Conservation (phyloP, 2,888 invertebrate species). For the Trichogramma dendrolimi region DNA sequence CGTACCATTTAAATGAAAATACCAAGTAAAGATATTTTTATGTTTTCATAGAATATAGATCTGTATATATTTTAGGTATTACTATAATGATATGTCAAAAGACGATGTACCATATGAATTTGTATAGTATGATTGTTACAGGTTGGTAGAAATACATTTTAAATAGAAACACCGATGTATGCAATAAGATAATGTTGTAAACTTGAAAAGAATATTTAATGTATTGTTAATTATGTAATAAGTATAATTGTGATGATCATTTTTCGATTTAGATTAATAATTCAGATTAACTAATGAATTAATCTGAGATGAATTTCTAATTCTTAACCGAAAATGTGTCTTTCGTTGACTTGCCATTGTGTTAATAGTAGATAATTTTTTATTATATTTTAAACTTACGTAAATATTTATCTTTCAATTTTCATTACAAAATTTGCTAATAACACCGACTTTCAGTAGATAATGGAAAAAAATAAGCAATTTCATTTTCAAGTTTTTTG, state of each 20-base stretch:
- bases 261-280: slow-evolving; percentile 2
- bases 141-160: background rate
- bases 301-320: background rate
- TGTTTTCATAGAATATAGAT: slow-evolving; percentile 17
- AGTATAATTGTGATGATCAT: slow-evolving; percentile 11
- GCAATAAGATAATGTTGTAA: slow-evolving; percentile 23
- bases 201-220: slow-evolving; percentile 20
- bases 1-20: slow-evolving; percentile 12
- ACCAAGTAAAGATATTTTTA: slow-evolving; percentile 9
- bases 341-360: slow-evolving; percentile 22
- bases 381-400: slow-evolving; percentile 6
- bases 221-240: slow-evolving; percentile 19
- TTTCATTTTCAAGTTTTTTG: slow-evolving; percentile 3
- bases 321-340: slow-evolving; percentile 14
- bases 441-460: slow-evolving; percentile 11
- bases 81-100: slow-evolving; percentile 11
- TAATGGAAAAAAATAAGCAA: slow-evolving; percentile 3
- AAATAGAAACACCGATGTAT: slow-evolving; percentile 13
- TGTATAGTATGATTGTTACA: too few species aligned
- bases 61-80: slow-evolving; percentile 26
- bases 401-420: slow-evolving; percentile 9
- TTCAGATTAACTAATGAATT: slow-evolving; percentile 15
- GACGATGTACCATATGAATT: slow-evolving; percentile 2
- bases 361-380: slow-evolving; percentile 9
- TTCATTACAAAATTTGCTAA: slow-evolving; percentile 18